phyloP scores from a whole-genome alignment of 2,888 invertebrate genomes.

The Chrysotoxum bicinctum region DNA sequence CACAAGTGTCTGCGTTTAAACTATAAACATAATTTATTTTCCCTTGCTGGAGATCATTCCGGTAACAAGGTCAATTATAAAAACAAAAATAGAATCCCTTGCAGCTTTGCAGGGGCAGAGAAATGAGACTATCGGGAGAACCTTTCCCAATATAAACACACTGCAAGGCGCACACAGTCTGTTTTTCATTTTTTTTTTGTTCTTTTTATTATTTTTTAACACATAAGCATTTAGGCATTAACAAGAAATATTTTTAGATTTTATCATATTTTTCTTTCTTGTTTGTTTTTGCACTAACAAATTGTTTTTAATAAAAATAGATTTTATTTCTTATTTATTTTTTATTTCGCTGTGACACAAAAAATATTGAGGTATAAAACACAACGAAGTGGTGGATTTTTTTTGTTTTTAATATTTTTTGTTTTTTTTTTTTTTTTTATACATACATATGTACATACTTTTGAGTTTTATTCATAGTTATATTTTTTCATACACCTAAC shows the following conservation, averaged over 20 bases:
- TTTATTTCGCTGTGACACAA: background rate
- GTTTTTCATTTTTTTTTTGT: background rate
- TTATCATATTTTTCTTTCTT: background rate
- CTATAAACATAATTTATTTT: background rate
- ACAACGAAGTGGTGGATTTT: background rate
- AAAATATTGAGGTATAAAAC: background rate
- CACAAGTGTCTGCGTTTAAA: background rate
- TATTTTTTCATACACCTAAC: too few relatives aligned
- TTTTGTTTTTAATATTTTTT: background rate
- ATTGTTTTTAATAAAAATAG: conserved; percentile 5
- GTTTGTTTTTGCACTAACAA: background rate
- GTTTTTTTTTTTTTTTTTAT: too few relatives aligned
- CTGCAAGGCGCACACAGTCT: background rate
- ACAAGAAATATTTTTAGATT: conserved; percentile 22
- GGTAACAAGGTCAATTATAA: conserved; percentile 31
- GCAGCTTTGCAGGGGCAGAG: background rate
- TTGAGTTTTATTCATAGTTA: background rate
- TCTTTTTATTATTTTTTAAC: background rate
- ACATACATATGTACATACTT: too few relatives aligned
- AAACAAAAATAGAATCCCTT: conserved; percentile 40
- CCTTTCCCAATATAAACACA: conserved; percentile 33
- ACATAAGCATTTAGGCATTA: background rate
- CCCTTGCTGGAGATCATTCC: background rate
- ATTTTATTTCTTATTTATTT: background rate
- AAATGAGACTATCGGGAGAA: background rate